Conservation (phyloP, 2,797 vertebrate species). For the Oceanodroma leucorhoa region DNA sequence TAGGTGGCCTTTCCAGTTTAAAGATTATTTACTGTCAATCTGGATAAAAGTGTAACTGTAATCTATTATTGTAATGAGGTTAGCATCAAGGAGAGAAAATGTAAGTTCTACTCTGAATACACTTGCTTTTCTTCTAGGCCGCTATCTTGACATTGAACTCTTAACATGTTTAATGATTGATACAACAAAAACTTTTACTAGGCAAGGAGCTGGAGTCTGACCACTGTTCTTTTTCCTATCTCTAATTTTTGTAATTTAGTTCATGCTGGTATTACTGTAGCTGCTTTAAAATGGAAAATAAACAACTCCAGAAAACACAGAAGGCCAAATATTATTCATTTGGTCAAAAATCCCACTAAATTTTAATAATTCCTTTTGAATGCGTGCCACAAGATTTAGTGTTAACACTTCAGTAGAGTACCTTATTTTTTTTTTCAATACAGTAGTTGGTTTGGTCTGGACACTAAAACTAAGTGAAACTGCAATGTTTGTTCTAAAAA, state of each 20-base stretch:
- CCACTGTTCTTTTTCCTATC: background rate
- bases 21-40: background rate
- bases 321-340: background rate
- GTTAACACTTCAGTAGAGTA: background rate
- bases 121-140: background rate
- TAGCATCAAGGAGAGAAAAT: background rate
- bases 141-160: background rate
- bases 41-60: background rate
- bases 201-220: background rate
- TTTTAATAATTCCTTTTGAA: background rate
- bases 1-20: background rate
- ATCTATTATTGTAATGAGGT: background rate
- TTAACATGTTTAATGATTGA: background rate
- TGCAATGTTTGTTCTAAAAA: background rate
- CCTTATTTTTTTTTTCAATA: background rate
- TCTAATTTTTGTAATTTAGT: background rate
- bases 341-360: background rate
- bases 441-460: background rate
- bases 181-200: background rate
- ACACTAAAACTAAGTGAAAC: background rate
- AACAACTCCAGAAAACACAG: background rate
- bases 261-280: background rate
- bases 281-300: background rate
- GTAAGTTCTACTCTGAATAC: background rate
- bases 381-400: background rate